Evolutionary conservation across 2,888 invertebrate genomes (phyloP), one percentile per base, ranked within the genome.

Genomic region (Cartodere bifasciata): DNA sequence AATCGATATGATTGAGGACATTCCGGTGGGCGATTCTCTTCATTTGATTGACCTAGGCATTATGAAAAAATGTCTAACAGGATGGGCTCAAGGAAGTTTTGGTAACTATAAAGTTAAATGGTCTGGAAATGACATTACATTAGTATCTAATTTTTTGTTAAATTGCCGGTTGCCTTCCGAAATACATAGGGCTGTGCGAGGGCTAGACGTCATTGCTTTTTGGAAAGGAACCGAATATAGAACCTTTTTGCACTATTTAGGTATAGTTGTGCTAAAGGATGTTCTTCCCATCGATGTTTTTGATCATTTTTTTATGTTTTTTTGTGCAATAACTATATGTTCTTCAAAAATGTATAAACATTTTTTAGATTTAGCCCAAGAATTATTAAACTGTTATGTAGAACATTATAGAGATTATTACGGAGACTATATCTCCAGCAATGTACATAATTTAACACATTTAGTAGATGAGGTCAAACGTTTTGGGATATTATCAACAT

Each of bases 401-500:
- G 37, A 40, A 40, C 16, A 15, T 15, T 42, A 32, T 40, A 27
- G 41, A 17, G 35, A 44, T 17, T 28, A 54, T 16, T 58, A 56
- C 45, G 50, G 52, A 7, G 44, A 52, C 20, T 40, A 39, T 32
- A 33, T 54, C n/a, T 44, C 46, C 7, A 52, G 53, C 36, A 59
- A 59, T 45, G 42, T 58, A 4, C 58, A 58, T 40, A 43, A 45
- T 23, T 34, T 58, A 10, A 35, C 46, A 15, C 57, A 58, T 42
- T 23, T 57, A 16, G 43, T 51, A 13, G 43, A 47, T 30, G 56
- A 58, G 38, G 49, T 45, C 3, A 16, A 25, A 29, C 45, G 33
- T 17, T 52, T 45, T 41, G 56, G 56, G 4, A 21, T 23, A 14
- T 40, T 56, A 13, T 46, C 50, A 29, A 40, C 39, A 17, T 49